A percentile compares a stretch with the other conserved stretches of the same genome.
phyloP scores from a whole-genome alignment of 2,113 vertebrate species.

The Orcinus orca region DNA sequence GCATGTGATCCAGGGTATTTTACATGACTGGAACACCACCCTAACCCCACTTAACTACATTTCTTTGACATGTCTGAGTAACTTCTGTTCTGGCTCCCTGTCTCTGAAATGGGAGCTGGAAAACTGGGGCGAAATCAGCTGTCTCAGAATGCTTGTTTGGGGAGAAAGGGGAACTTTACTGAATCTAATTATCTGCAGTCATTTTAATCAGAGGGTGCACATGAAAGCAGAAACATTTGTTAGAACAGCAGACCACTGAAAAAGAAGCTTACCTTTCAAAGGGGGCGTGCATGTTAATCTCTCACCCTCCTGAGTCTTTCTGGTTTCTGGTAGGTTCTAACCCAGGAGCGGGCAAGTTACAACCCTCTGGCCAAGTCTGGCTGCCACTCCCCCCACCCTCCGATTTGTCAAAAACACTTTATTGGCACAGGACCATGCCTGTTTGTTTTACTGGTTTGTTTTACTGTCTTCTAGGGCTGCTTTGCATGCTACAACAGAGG shows the following conservation, averaged over 20 bases:
- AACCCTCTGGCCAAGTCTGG: neutral
- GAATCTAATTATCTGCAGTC: neutral
- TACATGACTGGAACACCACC: neutral
- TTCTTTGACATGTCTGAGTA: conserved; percentile 15
- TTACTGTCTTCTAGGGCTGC: neutral
- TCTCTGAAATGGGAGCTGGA: neutral
- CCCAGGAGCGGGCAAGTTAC: neutral
- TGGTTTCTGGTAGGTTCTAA: neutral
- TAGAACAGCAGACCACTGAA: neutral
- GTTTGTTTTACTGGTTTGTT: neutral
- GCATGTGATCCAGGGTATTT: neutral
- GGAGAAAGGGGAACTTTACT: neutral
- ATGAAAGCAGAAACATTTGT: neutral
- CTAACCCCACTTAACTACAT: neutral
- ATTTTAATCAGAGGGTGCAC: neutral
- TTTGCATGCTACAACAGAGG: neutral
- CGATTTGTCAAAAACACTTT: conserved; percentile 22
- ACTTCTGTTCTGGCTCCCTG: conserved; percentile 27
- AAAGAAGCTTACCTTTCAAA: neutral
- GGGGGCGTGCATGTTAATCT: rapidly evolving
- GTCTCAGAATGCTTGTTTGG: conserved; percentile 13
- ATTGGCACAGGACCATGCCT: neutral
- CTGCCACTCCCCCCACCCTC: neutral
- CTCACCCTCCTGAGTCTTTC: neutral
- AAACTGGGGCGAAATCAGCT: neutral